Conservation (phyloP, 1,140 invertebrate genomes). For the Papilio polytes region DNA sequence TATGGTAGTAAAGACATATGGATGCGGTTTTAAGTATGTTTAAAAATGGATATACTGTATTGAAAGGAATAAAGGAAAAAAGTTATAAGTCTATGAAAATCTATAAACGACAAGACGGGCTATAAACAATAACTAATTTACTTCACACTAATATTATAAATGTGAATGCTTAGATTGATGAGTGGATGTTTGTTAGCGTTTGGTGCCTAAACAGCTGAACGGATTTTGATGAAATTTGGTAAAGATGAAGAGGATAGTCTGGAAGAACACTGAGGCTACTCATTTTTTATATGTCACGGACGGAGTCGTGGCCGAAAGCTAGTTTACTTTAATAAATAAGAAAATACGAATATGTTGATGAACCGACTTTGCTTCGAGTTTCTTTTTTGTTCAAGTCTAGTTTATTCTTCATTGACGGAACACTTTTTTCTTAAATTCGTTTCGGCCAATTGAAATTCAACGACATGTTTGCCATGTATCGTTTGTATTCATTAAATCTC, state of each 20-base stretch:
- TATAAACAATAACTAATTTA: too few relatives aligned
- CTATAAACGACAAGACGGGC: too few relatives aligned
- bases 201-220: too few relatives aligned
- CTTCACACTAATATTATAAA: too few relatives aligned
- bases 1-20: background rate
- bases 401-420: slow-evolving; percentile 43
- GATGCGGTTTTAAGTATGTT: background rate
- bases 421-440: slow-evolving; percentile 39
- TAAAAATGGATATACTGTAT: background rate
- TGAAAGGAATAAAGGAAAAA: too few relatives aligned
- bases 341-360: slow-evolving; percentile 53
- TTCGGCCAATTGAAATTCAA: slow-evolving; percentile 39
- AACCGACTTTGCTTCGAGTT: slow-evolving; percentile 44
- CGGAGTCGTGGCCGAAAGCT: background rate
- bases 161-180: too few relatives aligned
- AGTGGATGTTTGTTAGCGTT: too few relatives aligned
- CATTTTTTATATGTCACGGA: too few relatives aligned
- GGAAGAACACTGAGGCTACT: too few relatives aligned
- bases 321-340: slow-evolving; percentile 53
- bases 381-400: slow-evolving; percentile 41
- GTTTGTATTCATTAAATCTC: slow-evolving; percentile 24
- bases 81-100: too few relatives aligned
- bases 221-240: too few relatives aligned
- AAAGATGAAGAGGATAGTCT: too few relatives aligned
- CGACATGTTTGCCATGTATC: slow-evolving; percentile 33